Evolutionary conservation across 2,888 invertebrate genomes (phyloP), one percentile per base, ranked within the genome.

Genomic region (Tethea ocularis): DNA sequence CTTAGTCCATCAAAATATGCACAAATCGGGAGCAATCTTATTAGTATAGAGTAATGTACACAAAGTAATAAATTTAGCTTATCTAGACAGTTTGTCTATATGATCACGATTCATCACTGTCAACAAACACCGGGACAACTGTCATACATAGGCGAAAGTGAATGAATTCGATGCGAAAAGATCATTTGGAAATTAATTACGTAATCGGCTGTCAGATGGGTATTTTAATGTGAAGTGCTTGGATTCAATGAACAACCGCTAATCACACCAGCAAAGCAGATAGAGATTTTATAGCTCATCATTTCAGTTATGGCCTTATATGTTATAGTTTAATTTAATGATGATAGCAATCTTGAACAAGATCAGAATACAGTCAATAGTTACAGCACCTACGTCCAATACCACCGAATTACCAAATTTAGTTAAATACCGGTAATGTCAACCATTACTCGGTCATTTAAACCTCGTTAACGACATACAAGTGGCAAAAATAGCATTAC

Each of bases 11-110:
- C 66, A 72, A 69, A 66, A 56, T 60, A 36, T 67, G 61, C 64
- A 73, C 67, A 74, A 76, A 78, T 79, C 74, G 72, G 75, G 71
- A 74, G 65, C 73, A 74, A 78, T 86, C 83, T 86, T 82, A 88
- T 86, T 83, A 82, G 69, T 73, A 76, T 70, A 71, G 71, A 33
- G 33, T 33, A 33, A 33, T 78, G 79, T 69, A 81, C 78, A 80
- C 71, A 68, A 69, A 68, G 80, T 83, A 80, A 91, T 92, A 90
- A 86, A 89, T 91, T 89, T 89, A 68, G 82, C 80, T 91, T 92
- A 92, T 92, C 92, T 88, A 79, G 89, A 89, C 91, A 84, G 75
- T 82, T 74, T 78, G 87, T 86, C 81, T 86, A 84, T 87, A 84
- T 83, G 74, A 71, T 68, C 76, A 74, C 84, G 79, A 89, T 91